Evolutionary conservation across 1,140 invertebrate genomes (phyloP), one percentile per base, ranked within the genome.

Genomic region (Holcopasites calliopsidis): DNA sequence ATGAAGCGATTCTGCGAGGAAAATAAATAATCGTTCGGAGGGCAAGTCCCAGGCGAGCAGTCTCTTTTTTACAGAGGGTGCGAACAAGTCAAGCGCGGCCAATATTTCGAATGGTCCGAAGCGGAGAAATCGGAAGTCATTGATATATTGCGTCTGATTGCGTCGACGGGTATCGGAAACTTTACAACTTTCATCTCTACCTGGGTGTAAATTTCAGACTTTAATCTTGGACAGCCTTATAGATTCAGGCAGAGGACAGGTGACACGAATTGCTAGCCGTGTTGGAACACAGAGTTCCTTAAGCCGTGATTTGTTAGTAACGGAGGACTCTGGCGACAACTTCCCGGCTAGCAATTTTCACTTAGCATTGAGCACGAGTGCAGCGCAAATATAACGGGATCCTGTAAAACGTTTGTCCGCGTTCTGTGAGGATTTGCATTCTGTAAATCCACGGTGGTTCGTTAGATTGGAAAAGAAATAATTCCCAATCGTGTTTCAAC

Each of bases 91-190:
- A 26, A 38, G 33, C 42, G 1, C n/a, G 31, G 81, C 50, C 85
- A 80, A 77, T 82, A 85, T 26, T 87, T 86, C 26, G 52, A n/a
- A n/a, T 65, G 70, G 42, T 16, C 49, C 60, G 47, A 55, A 47
- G 50, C 72, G 72, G 64, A 23, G 60, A 57, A 73, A 80, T 42
- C 73, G 71, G 47, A 61, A 72, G 69, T 79, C 76, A 33, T 35
- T 87, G 87, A 88, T 88, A 77, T 86, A 89, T 88, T 81, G 83
- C 85, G 76, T 79, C 71, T 80, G 83, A 77, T 77, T 81, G 65
- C 78, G 76, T 85, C 86, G 85, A 88, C 85, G 87, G 84, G 88
- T 88, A 88, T 77, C 82, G 61, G 81, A 82, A 86, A 85, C 83
- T 86, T 86, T 87, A 88, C 84, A 84, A 81, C 79, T 86, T 87